A percentile compares a stretch with the other conserved stretches of the same genome.
Evolutionary conservation across 2,113 vertebrate species (phyloP).

Genomic region (Paralichthys olivaceus): DNA sequence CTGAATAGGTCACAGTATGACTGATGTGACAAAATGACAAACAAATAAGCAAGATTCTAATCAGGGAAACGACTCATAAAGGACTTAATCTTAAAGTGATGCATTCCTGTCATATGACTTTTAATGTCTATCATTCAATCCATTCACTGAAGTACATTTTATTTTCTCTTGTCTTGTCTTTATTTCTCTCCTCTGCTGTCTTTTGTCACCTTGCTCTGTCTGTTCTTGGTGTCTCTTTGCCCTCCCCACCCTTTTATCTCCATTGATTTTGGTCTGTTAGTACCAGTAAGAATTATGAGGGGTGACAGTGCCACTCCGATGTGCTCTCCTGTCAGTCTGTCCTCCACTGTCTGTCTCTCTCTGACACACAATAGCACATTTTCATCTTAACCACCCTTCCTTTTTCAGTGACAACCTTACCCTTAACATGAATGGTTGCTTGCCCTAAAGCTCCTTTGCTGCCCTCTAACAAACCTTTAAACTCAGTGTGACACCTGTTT

Average conservation of each 20-base stretch:
- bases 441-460: background rate
- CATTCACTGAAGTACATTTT: too few relatives aligned
- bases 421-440: too few relatives aligned
- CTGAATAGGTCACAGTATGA: too few relatives aligned
- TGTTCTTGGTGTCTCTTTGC: slow-evolving; percentile 9
- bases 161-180: background rate
- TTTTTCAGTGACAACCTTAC: background rate
- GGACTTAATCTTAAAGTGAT: too few relatives aligned
- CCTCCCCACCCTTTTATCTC: background rate
- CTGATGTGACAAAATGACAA: too few relatives aligned
- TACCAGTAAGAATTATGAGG: slow-evolving; percentile 26
- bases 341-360: background rate
- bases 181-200: background rate
- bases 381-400: background rate
- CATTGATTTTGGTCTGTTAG: background rate
- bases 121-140: too few relatives aligned
- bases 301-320: slow-evolving; percentile 38
- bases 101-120: too few relatives aligned
- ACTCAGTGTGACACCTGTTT: slow-evolving; percentile 32
- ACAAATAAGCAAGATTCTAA: too few relatives aligned
- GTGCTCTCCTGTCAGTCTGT: background rate
- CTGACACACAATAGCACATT: background rate
- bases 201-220: background rate
- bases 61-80: too few relatives aligned
- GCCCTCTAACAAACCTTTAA: slow-evolving; percentile 21